Percentiles rank a stretch among this genome's conserved stretches.
These are phyloP conservation scores for Molossus molossus DNA, from an alignment of 2,797 vertebrate species.

Conservation along the genomic window DNA sequence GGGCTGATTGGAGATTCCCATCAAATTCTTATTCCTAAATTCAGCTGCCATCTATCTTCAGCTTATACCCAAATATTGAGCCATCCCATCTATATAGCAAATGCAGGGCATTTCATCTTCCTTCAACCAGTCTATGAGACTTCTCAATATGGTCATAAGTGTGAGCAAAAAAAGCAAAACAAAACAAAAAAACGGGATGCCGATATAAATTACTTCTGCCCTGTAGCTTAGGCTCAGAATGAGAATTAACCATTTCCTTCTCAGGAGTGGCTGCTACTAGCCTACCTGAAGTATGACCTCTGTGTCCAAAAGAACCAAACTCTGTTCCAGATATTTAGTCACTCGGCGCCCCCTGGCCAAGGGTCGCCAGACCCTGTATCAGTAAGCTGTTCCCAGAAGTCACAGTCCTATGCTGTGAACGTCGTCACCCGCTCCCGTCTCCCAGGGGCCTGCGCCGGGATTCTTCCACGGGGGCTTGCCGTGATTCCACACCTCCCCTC, in stretches of 20 bases:
- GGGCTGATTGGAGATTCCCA: not conserved
- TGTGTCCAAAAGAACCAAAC: not conserved
- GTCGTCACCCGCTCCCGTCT: not conserved
- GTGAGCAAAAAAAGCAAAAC: not conserved
- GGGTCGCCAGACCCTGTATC: not conserved
- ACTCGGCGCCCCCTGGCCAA: not conserved
- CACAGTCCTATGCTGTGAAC: not conserved
- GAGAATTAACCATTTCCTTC: not conserved
- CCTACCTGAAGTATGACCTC: not conserved
- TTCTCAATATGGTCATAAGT: no score
- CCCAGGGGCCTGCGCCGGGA: not conserved
- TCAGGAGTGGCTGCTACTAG: not conserved
- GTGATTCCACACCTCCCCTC: not conserved
- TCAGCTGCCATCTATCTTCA: not conserved
- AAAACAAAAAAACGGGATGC: not conserved
- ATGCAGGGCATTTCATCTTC: not conserved
- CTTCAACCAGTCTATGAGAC: not conserved
- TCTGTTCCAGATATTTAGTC: not conserved
- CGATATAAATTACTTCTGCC: not conserved
- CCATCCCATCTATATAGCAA: not conserved
- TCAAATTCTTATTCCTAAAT: not conserved
- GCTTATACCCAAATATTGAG: not conserved
- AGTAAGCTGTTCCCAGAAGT: not conserved
- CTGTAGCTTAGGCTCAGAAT: not conserved
- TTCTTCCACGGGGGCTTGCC: not conserved